Conservation (phyloP, 64 coral and sea anemone genomes). For the Pocillopora verrucosa region DNA sequence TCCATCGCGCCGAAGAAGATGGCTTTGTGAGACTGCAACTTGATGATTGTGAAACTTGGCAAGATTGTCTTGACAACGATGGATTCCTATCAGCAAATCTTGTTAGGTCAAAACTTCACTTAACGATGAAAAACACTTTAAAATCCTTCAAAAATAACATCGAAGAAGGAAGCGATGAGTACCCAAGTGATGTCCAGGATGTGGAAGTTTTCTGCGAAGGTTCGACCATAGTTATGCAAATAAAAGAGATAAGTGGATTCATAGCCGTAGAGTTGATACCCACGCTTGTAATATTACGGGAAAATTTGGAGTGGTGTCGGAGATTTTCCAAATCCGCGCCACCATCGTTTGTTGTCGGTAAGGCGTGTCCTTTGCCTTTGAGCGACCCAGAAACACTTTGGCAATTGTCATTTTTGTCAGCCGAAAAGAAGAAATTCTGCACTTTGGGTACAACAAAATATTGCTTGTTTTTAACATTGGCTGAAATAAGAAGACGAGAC, state of each 20-base stretch:
- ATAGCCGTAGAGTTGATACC: constrained; percentile 80
- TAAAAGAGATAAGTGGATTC: constrained; percentile 38
- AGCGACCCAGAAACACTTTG: constrained; percentile 86
- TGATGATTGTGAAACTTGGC: constrained; percentile 28
- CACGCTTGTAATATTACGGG: constrained; percentile 40
- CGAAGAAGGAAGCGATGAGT: constrained; percentile 29
- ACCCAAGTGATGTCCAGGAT: constrained; percentile 19
- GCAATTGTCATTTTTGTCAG: constrained; percentile 65
- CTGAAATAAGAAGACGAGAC: constrained; percentile 69
- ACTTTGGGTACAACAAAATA: constrained; percentile 42
- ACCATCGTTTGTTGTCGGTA: constrained; percentile 62
- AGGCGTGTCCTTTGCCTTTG: constrained; percentile 53
- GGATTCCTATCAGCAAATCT: constrained; percentile 76
- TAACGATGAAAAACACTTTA: constrained; percentile 67
- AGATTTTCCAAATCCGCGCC: constrained; percentile 43
- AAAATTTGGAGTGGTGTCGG: constrained; percentile 31
- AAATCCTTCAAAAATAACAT: constrained; percentile 40
- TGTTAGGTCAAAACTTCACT: constrained; percentile 68
- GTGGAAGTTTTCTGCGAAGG: constrained; percentile 66
- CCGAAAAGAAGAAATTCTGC: constrained; percentile 56
- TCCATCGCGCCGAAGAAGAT: constrained; percentile 72
- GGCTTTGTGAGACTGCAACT: constrained; percentile 66
- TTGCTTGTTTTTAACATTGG: constrained; percentile 37
- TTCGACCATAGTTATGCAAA: constrained; percentile 66
- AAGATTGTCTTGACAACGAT: constrained; percentile 46